Percentiles rank a stretch among this genome's conserved stretches.
phyloP scores from a whole-genome alignment of 2,797 vertebrate species.

The Enteromius afrohamiltoni region DNA sequence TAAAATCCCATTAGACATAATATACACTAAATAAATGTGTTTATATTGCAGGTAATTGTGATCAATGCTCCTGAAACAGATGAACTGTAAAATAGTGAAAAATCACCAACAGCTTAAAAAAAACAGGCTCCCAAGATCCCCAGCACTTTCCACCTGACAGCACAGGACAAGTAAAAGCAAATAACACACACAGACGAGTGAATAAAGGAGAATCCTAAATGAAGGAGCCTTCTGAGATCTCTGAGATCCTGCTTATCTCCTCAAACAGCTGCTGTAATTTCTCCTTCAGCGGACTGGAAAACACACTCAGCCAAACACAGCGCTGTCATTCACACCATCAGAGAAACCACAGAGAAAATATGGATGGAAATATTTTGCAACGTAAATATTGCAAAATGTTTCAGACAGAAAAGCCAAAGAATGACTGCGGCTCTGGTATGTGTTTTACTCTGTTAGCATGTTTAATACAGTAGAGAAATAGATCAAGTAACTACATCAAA shows the following conservation, averaged over 20 bases:
- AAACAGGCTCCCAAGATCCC: background rate
- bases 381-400: background rate
- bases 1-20: background rate
- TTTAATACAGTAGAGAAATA: background rate
- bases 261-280: constrained; percentile 44
- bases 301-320: background rate
- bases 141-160: background rate
- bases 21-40: background rate
- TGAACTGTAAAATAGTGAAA: background rate
- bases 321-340: constrained; percentile 13
- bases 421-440: background rate
- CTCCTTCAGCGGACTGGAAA: background rate
- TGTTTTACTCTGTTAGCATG: background rate
- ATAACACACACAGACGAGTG: background rate
- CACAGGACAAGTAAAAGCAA: background rate
- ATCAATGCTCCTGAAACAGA: background rate
- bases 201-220: background rate
- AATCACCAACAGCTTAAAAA: background rate
- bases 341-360: background rate
- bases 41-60: background rate
- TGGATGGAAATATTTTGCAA: constrained; percentile 3
- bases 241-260: constrained; percentile 45
- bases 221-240: background rate
- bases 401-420: background rate
- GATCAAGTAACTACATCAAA: background rate